Evolutionary conservation across 2,888 invertebrate genomes (phyloP), one percentile per base, ranked within the genome.

Genomic region (Sialis lutaria): DNA sequence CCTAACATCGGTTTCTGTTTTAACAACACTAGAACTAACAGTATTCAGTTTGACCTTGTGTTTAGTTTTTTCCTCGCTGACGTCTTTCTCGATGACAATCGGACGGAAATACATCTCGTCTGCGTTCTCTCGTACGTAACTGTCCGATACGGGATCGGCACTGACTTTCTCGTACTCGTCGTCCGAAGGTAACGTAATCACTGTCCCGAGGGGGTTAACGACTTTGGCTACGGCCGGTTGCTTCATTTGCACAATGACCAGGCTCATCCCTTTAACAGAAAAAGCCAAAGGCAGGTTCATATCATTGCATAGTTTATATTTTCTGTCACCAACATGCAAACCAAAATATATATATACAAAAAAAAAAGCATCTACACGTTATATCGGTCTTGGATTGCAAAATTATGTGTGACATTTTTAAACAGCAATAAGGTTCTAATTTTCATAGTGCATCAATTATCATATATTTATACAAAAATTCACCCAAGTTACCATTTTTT

Each of bases 231-330:
- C 72, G 54, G 66, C 67, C 57, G 64, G 64, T 60, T 67, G 53
- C 44, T 61, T 56, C 48, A 56, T 55, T 50, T 61, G 58, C 62
- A 65, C 64, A 61, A 64, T 58, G 53, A 65, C 64, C 50, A 64
- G 62, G 55, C 62, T 60, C 54, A 65, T 40, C 74, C 78, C 79
- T 82, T 81, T 79, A 75, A 78, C 79, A 77, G 74, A 77, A 77
- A 77, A 76, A 84, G 82, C 85, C 84, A 82, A 81, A 81, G 84
- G 83, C 84, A 79, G 77, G 77, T 71, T 45, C 35, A 22, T 65
- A 66, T 63, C 64, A 57, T 60, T 49, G 22, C 22, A 22, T 22
- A 22, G 22, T 22, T 22, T 22, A 22, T 22, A 22, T 22, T 22
- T 22, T 22, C 22, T 22, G 22, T 22, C 22, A 22, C 22, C 22